Evolutionary conservation across 2,888 invertebrate species (phyloP), one percentile per base, ranked within the genome.

Genomic region (Blera fallax): DNA sequence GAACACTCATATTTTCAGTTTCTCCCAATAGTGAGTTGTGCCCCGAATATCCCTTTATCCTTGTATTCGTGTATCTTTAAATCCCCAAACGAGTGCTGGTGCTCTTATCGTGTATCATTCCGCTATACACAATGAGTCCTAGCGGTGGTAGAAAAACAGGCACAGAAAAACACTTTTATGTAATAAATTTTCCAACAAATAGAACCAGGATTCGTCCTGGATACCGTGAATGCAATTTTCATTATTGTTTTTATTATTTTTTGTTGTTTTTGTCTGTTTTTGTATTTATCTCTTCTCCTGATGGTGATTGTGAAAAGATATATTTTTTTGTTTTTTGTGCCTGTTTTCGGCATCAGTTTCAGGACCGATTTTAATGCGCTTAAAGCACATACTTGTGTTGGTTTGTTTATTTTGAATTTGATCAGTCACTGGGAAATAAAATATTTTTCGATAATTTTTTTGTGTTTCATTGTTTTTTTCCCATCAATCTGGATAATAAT

Each of bases 101-200:
- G 18, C 48, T 50, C 56, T 65, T 58, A 79, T 48, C 69, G 43
- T 27, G 16, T 72, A 70, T 62, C 34, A 45, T 45, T 40, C 40
- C 24, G 52, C 58, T 21, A 37, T 52, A 60, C 27, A 62, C 24
- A 60, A 65, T 16, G 14, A 62, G 27, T 34, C n/a, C 4, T 24
- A 4, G 24, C 4, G 29, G 1, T 1, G n/a, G 60, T 29, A 56
- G 8, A 62, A 24, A 69, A 50, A 58, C 29, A 3, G 21, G 27
- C 62, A 14, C 27, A 29, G 16, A 67, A 58, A 80, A 58, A 60
- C 52, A 52, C 52, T 50, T 64, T 76, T 64, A 58, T 76, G 69
- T 52, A 69, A 82, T 82, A 82, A 82, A 82, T 82, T 82, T 62
- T 64, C 76, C 67, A 64, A 52, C 78, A 77, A 78, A 78, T 54